phyloP scores from a whole-genome alignment of 64 coral and sea anemone genomes.

The Stylophora pistillata region DNA sequence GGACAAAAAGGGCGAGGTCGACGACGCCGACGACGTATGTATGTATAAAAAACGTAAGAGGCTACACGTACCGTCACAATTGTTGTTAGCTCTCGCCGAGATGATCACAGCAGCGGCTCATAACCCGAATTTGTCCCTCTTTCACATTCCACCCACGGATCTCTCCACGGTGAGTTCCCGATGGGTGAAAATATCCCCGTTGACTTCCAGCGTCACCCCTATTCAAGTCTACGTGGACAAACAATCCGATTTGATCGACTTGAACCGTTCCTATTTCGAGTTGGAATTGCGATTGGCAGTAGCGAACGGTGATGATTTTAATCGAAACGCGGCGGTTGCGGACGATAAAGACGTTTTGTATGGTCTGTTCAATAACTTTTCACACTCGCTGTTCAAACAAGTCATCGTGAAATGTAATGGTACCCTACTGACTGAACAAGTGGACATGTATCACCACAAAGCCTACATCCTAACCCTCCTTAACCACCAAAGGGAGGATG shows the following conservation, averaged over 20 bases:
- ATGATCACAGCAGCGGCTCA: background rate
- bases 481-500: background rate
- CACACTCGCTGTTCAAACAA: constrained; percentile 16
- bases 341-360: background rate
- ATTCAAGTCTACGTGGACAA: background rate
- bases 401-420: constrained; percentile 16
- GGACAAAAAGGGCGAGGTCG: too few species aligned
- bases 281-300: background rate
- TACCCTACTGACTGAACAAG: constrained; percentile 13
- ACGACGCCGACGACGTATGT: too few species aligned
- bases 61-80: too few species aligned
- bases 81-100: background rate
- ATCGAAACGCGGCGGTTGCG: background rate
- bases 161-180: background rate
- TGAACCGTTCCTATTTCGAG: constrained; percentile 12
- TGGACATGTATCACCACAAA: constrained; percentile 32
- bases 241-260: background rate
- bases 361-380: background rate
- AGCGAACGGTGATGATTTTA: background rate
- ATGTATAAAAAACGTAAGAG: too few species aligned
- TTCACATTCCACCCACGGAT: background rate
- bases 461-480: background rate
- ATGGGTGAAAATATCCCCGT: background rate
- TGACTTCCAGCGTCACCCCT: background rate
- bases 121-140: background rate